These are phyloP conservation scores for Embiotoca jacksoni DNA, from an alignment of 2,113 vertebrate genomes.

Conservation along the genomic window DNA sequence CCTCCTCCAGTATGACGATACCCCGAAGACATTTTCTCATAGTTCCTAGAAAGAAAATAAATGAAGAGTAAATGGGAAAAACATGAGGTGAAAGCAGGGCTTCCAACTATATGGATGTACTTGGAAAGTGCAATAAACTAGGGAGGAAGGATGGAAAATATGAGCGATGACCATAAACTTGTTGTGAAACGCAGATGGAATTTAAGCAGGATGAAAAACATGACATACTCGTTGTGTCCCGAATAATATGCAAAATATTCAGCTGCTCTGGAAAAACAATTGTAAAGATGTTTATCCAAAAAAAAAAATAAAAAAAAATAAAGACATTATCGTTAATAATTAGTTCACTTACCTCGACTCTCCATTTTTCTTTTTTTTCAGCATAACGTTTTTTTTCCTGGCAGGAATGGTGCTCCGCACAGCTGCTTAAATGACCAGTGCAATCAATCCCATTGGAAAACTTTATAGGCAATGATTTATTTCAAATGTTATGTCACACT, in stretches of 20 bases:
- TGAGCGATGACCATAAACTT: too few relatives aligned
- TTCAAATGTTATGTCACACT: background rate
- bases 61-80: slow-evolving; percentile 29
- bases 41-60: slow-evolving; percentile 43
- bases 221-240: too few relatives aligned
- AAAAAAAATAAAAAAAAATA: too few relatives aligned
- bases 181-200: background rate
- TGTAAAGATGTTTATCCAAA: too few relatives aligned
- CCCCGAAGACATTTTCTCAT: slow-evolving; percentile 21
- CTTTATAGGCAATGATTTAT: background rate
- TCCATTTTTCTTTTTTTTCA: too few relatives aligned
- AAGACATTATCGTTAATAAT: too few relatives aligned
- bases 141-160: background rate
- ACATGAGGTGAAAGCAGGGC: background rate
- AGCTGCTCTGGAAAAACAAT: too few relatives aligned
- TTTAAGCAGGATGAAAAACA: background rate
- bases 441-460: background rate
- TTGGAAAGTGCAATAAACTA: slow-evolving; percentile 5
- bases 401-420: background rate
- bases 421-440: background rate
- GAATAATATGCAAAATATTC: too few relatives aligned
- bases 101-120: slow-evolving; percentile 15
- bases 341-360: too few relatives aligned
- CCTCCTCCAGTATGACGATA: slow-evolving; percentile 1
- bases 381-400: background rate